Base-by-base conservation (phyloP, 2,888 invertebrate species). In the Ochropleura plecta region DNA sequence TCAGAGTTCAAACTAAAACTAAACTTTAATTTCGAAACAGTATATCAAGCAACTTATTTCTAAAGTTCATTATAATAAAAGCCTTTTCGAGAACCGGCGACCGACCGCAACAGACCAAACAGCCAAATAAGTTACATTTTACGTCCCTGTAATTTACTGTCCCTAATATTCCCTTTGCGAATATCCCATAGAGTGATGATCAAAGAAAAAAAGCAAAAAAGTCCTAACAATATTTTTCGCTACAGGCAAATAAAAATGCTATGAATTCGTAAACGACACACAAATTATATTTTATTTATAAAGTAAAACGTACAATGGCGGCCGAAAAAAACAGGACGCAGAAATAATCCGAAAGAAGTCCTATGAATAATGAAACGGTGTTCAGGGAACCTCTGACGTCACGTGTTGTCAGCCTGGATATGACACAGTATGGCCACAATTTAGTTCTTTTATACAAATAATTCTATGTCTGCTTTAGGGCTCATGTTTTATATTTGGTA, bases 341-440 rank as follows among this genome's bases (percentile, higher is more conserved):
- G 66, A 76, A 79, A 85, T 87, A 89, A 89, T 88, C 81, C 84
- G 74, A 76, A 82, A 84, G 79, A 87, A 82, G 78, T 76, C 74
- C 75, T 69, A 82, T 88, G 89, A 88, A 88, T 89, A 89, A 88
- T 81, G 82, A 84, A 89, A 71, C 49, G 76, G 76, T 66, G 78
- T 83, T 82, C 65, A 76, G 78, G 72, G 76, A 69, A 76, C 77
- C 68, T 73, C 76, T 79, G 79, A 85, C 86, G 81, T 85, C 78
- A 73, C 68, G 76, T 78, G 82, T 71, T 86, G 81, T 78, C 59
- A 71, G 51, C 9, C 51, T 67, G 72, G 46, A 40, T 69, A 48
- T 60, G 62, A 78, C 44, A 51, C 48, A 69, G 53, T 59, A 30
- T 30, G 59, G 20, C 20, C 65, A 66, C 57, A 46, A 46, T 57